Base-by-base conservation (phyloP, 2,113 vertebrate genomes). In the Ardeotis arabs region DNA sequence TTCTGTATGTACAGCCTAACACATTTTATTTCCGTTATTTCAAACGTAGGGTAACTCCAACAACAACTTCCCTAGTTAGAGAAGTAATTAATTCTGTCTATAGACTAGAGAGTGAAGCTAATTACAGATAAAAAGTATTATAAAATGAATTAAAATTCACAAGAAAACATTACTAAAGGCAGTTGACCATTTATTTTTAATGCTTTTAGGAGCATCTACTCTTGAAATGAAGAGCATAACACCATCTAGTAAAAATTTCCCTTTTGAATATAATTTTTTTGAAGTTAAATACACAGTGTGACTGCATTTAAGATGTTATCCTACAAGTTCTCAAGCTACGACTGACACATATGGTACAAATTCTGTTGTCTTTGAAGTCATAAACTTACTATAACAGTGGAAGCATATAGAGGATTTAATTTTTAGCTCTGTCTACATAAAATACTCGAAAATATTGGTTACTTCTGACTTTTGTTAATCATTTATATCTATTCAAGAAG, bases 81-180 rank as follows among this genome's bases (percentile, higher is more conserved):
- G 89, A 67, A 89, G 70, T 74, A 91, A 97, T 95, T 92, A 94
- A 88, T 75, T 67, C 64, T 79, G 74, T 39, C 76, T 80, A 2
- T 3, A 35, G 81, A 62, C 79, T 5, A 84, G 59, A 63, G 35
- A 89, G 62, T 22, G 58, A n/a, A 86, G 79, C 19, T 95, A 90
- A 96, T 91, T 88, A 64, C 59, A 76, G 28, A 58, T 33, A 24
- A 87, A 79, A 93, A 92, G 63, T 27, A 29, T 28, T 49, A 35
- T 14, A 56, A 79, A 83, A 45, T 55, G 39, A 53, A 66, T 67
- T 84, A 44, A 95, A 95, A 86, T 23, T 79, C 81, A 56, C 33
- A n/a, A 28, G 59, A 49, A 81, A 84, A 86, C 47, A 12, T 81
- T 31, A 77, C 55, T 39, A 20, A 73, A 89, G 81, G 77, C 49